Percentiles rank a stretch among this genome's conserved stretches.
Conservation (phyloP, 2,113 vertebrate species). For the Paramisgurnus dabryanus region DNA sequence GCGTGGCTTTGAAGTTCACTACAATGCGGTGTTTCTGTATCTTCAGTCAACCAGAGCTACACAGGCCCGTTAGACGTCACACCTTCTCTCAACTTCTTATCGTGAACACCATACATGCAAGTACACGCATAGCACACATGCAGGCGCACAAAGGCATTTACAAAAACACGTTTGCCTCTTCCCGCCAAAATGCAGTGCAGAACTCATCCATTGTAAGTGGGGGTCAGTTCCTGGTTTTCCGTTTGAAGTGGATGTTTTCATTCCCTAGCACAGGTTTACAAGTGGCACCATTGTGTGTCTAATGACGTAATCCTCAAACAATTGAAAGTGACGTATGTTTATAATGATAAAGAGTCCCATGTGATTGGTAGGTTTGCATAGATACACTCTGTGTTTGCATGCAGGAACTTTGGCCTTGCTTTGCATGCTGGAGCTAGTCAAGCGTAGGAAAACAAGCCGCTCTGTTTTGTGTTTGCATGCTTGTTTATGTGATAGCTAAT, state of each 20-base stretch:
- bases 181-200: background rate
- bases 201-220: constrained; percentile 15
- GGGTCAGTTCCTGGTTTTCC: background rate
- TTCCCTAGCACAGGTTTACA: background rate
- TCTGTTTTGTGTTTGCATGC: constrained; percentile 5
- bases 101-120: background rate
- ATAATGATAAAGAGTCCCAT: background rate
- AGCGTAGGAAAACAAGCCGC: background rate
- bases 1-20: constrained; percentile 17
- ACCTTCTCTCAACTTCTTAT: constrained; percentile 10
- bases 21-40: constrained; percentile 5
- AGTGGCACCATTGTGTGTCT: background rate
- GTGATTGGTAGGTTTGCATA: constrained; percentile 27
- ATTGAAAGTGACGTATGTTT: background rate
- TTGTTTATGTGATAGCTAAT: background rate
- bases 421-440: constrained; percentile 41
- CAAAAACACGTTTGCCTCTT: constrained; percentile 18
- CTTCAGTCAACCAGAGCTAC: constrained; percentile 6
- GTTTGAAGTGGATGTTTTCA: constrained; percentile 16
- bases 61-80: constrained; percentile 5
- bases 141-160: background rate
- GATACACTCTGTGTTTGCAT: constrained; percentile 44
- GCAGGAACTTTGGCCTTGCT: constrained; percentile 23
- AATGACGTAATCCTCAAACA: background rate
- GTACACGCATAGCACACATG: background rate